Base-by-base conservation (phyloP, 2,113 vertebrate species). In the Pristiophorus japonicus region DNA sequence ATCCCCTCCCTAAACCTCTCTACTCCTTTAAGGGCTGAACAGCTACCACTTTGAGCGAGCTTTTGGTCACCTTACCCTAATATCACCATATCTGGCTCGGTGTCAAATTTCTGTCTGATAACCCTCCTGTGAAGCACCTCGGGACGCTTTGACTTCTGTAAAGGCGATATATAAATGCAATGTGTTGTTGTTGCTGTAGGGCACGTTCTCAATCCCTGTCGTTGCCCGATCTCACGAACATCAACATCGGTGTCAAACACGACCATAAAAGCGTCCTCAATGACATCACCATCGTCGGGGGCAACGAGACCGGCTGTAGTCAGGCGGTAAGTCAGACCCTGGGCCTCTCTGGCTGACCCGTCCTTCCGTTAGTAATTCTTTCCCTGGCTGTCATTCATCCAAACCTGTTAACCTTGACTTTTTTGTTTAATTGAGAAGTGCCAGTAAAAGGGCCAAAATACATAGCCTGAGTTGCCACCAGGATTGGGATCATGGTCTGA, bases 261-360 rank as follows among this genome's bases (percentile, higher is more conserved):
- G 97, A 97, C 92, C 96, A 97, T 75, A 97, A 96, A 96, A 97
- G 97, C 12, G 96, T 98, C 0, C 97, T 98, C 0, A 96, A 98
- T 55, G 97, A 98, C 55, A 97, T 98, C 95, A 97, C 97, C 0
- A 97, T 98, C 88, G 95, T 97, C 1, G 98, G 98, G 70, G 98
- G 98, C 85, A 98, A 98, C 97, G 97, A 65, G 95, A 98, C 98
- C 0, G 98, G n/a, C n/a, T n/a, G n/a, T n/a, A n/a, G n/a, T n/a
- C n/a, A n/a, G n/a, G n/a, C n/a, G 98, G 98, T 99, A 95, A 96
- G 97, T 94, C 55, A 1, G 96, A 0, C 11, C 14, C 88, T 38
- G 51, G 88, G 51, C 51, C 55, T n/a, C 51, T 7, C 30, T 3
- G 22, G 75, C 45, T 51, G 45, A 20, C n/a, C n/a, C 0, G 34